These are phyloP conservation scores for pig (Sus scrofa) DNA, from an alignment of 2,113 vertebrate genomes.

Conservation along the genomic window DNA sequence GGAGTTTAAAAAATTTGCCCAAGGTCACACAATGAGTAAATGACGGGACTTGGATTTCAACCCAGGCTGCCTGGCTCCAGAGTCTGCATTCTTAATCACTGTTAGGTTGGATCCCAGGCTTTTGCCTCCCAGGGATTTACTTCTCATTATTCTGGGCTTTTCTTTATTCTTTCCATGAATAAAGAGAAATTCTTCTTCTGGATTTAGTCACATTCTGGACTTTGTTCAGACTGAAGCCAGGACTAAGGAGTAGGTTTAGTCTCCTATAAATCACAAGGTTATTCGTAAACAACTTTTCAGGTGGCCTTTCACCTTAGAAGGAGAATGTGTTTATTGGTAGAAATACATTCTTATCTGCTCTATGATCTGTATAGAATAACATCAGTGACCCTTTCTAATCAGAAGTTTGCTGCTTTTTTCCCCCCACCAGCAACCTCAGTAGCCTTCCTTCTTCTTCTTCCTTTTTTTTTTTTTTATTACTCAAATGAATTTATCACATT, in stretches of 20 bases:
- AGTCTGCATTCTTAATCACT: not conserved
- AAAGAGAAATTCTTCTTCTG: conserved; percentile 33
- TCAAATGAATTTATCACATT: too few relatives aligned
- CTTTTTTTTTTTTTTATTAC: not conserved
- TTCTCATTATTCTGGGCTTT: conserved; percentile 19
- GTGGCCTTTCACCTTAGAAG: not conserved
- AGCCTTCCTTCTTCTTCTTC: not conserved
- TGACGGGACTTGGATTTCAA: not conserved
- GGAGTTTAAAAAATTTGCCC: not conserved
- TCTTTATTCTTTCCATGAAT: conserved; percentile 38
- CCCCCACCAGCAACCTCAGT: not conserved
- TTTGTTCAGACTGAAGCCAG: conserved; percentile 13
- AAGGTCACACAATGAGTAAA: not conserved
- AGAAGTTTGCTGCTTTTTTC: not conserved
- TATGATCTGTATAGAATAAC: not conserved
- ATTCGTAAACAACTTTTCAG: conserved; percentile 4
- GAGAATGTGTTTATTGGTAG: not conserved
- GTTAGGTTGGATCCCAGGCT: not conserved
- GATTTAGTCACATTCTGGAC: not conserved
- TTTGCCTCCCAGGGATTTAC: not conserved
- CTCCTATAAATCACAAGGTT: conserved; percentile 7
- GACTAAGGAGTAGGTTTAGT: not conserved
- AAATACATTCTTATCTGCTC: not conserved
- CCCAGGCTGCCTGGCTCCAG: not conserved
- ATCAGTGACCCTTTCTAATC: not conserved